Evolutionary conservation across 2,113 vertebrate genomes (phyloP).

Genomic region (Sapajus apella): DNA sequence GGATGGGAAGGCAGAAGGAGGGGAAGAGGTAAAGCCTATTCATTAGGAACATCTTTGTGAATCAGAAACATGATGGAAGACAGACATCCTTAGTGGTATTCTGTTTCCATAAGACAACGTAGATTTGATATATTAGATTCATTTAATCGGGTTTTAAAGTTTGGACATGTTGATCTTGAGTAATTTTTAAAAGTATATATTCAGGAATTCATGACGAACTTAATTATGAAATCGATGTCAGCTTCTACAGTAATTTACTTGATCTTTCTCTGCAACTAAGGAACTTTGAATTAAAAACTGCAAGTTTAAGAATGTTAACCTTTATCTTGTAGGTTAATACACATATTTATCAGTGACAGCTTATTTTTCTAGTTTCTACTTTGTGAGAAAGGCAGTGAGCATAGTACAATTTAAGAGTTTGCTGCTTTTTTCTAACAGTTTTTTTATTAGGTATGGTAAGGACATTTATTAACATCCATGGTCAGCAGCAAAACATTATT

Average conservation of each 20-base stretch:
- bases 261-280: not conserved
- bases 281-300: not conserved
- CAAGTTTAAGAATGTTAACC: not conserved
- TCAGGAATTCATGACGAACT: not conserved
- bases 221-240: not conserved
- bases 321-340: not conserved
- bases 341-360: not conserved
- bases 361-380: conserved; percentile 6
- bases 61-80: not conserved
- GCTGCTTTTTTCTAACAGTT: not conserved
- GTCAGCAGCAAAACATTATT: not conserved
- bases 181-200: not conserved
- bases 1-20: not conserved
- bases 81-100: not conserved
- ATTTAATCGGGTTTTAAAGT: not conserved
- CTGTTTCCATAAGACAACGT: not conserved
- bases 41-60: not conserved
- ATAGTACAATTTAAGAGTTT: not conserved
- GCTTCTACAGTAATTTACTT: not conserved
- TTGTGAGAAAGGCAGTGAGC: not conserved
- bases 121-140: not conserved
- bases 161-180: not conserved
- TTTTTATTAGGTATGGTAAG: not conserved
- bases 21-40: not conserved
- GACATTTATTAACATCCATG: not conserved